A percentile compares a stretch with the other conserved stretches of the same genome.
Evolutionary conservation across 2,888 invertebrate species (phyloP).

Genomic region (Itoplectis maculator): DNA sequence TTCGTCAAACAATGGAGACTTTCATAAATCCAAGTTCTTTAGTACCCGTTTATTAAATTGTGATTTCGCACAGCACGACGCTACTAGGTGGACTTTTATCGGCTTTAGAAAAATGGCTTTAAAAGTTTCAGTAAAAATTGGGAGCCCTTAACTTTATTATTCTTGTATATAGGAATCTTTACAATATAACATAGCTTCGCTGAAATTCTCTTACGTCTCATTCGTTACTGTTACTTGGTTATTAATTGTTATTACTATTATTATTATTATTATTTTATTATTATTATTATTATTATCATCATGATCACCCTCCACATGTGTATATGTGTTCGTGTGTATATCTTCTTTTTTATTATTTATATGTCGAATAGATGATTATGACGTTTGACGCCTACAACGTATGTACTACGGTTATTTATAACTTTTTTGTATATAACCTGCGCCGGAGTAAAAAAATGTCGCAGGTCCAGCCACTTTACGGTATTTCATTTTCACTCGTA

Average conservation of each 20-base stretch:
- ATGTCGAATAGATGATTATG: slow-evolving; percentile 60
- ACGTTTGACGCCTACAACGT: slow-evolving; percentile 55
- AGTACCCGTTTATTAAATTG: slow-evolving; percentile 16
- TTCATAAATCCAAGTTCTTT: slow-evolving; percentile 14
- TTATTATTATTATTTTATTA: slow-evolving; percentile 71
- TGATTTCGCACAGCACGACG: slow-evolving; percentile 4
- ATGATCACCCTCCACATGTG: slow-evolving; percentile 65
- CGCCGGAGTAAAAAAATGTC: slow-evolving; percentile 56
- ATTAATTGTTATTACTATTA: slow-evolving; percentile 76
- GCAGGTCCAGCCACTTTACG: slow-evolving; percentile 63
- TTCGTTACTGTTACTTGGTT: slow-evolving; percentile 73
- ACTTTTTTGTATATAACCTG: slow-evolving; percentile 64
- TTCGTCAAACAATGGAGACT: not conserved
- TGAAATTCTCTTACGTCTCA: slow-evolving; percentile 75
- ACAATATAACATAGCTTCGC: slow-evolving; percentile 80
- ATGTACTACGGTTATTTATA: slow-evolving; percentile 48
- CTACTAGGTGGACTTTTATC: slow-evolving; percentile 12
- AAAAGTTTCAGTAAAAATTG: slow-evolving; percentile 80
- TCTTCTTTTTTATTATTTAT: slow-evolving; percentile 56
- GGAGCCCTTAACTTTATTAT: slow-evolving; percentile 82
- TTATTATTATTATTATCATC: slow-evolving; percentile 68
- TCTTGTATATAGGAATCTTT: slow-evolving; percentile 82
- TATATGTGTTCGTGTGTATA: slow-evolving; percentile 53
- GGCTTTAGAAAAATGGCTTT: slow-evolving; percentile 67
- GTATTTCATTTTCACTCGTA: slow-evolving; percentile 62